Evolutionary conservation across 2,888 invertebrate genomes (phyloP).

Genomic region (Nasonovia ribisnigri): DNA sequence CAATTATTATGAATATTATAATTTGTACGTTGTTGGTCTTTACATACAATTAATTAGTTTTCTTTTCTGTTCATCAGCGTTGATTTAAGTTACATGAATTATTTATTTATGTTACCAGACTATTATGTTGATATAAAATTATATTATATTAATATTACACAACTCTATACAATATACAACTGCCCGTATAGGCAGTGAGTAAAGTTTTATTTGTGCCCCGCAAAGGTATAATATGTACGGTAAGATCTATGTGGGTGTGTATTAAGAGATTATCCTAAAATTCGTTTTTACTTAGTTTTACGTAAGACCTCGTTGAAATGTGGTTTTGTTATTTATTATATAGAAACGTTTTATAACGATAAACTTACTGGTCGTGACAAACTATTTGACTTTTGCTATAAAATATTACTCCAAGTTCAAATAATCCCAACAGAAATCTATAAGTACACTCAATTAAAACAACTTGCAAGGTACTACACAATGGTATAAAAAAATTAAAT

Average conservation of each 20-base stretch:
- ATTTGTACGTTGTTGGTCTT: background rate
- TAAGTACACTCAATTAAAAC: background rate
- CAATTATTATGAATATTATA: constrained; percentile 9
- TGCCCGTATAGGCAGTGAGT: background rate
- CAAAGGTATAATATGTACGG: background rate
- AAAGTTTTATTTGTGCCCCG: background rate
- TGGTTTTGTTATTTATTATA: background rate
- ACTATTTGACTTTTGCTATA: background rate
- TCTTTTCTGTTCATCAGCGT: background rate
- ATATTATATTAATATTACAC: background rate
- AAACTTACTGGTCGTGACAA: background rate
- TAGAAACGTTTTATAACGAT: background rate
- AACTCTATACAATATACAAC: too few relatives aligned
- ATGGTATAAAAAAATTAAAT: background rate
- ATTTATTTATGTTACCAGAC: background rate
- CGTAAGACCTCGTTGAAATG: background rate
- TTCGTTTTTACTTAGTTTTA: background rate
- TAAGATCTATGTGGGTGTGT: background rate
- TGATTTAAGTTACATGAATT: background rate
- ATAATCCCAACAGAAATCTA: background rate
- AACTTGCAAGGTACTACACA: background rate
- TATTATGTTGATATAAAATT: background rate
- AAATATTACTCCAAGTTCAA: background rate
- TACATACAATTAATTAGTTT: constrained; percentile 13
- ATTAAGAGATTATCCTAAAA: background rate